Percentiles rank a stretch among this genome's conserved stretches.
These are phyloP conservation scores for Tanypteryx hageni DNA, from an alignment of 2,888 invertebrate species.

Conservation along the genomic window DNA sequence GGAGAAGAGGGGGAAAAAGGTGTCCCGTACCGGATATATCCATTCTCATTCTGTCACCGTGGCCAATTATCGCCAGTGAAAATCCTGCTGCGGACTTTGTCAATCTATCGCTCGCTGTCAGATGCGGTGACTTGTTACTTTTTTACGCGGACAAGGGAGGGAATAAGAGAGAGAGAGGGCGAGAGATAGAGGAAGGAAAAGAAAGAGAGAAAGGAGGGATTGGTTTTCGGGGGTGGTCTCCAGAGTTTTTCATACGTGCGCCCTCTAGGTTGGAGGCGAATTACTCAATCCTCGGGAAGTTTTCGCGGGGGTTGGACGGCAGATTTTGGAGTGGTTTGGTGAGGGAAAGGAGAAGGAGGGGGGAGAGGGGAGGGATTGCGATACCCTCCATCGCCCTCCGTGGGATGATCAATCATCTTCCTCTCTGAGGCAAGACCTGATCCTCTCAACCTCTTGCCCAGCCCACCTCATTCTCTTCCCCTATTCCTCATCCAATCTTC, in stretches of 20 bases:
- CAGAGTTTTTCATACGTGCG: not conserved
- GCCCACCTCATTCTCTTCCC: not conserved
- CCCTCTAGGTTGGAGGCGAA: not conserved
- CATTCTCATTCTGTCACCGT: slow-evolving; percentile 7
- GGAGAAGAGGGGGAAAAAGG: not conserved
- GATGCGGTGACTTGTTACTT: slow-evolving; percentile 4
- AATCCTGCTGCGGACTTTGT: not conserved
- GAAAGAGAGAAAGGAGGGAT: not conserved
- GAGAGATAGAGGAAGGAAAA: not conserved
- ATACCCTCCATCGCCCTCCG: not conserved
- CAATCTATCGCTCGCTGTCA: not conserved
- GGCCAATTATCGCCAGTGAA: not conserved
- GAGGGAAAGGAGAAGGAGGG: not conserved
- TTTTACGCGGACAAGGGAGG: not conserved
- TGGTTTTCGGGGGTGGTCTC: not conserved
- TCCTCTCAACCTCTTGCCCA: not conserved
- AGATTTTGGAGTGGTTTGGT: not conserved
- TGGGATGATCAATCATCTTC: not conserved
- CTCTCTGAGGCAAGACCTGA: too few relatives aligned
- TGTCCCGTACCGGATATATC: not conserved
- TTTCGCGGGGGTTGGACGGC: not conserved
- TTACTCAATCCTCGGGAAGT: slow-evolving; percentile 5
- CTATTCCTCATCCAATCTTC: not conserved
- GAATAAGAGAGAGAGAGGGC: not conserved
- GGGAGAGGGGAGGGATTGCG: not conserved